Base-by-base conservation (phyloP, 2,113 vertebrate species). In the western clawed frog (Xenopus tropicalis) region DNA sequence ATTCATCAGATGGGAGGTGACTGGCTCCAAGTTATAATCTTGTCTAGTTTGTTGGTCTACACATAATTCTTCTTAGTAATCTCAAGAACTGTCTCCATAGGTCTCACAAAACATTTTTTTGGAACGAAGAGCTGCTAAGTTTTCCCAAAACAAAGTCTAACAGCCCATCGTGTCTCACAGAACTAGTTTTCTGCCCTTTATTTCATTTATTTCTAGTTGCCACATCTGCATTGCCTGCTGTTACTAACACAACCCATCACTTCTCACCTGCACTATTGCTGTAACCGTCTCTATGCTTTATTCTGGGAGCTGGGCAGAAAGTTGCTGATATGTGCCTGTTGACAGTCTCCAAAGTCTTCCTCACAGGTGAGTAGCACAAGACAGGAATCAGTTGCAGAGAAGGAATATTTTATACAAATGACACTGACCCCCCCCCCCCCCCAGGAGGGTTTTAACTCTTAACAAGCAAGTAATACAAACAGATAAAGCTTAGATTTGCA, bases 1-100 rank as follows among this genome's bases (percentile, higher is more conserved):
- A 94, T 95, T 93, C 92, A 94, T 94, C 85, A 93, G 85, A 78
- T 72, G 70, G 66, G 78, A 81, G 85, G 85, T 85, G 85, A 78
- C 58, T 10, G 42, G 42, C 20, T 43, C 37, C 29, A 61, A n/a
- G 22, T 17, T 44, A n/a, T 25, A 58, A 64, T 56, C 62, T 19
- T 46, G 59, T 63, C 44, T 42, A 20, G 14, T 44, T 6, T 57
- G 51, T 37, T 58, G n/a, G 22, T n/a, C 16, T 59, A 12, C 20
- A 3, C 21, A 59, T 1, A 54, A n/a, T 54, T 9, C 14, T n/a
- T 54, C 8, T 9, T n/a, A 17, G n/a, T 17, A n/a, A 54, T 14
- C 46, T 48, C 13, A 13, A 48, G 29, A 48, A 48, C 46, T 48
- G 46, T 13, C 46, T 17, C 46, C 4, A 14, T 48, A 48, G 46